Evolutionary conservation across 2,797 vertebrate species (phyloP), one percentile per base, ranked within the genome.

Genomic region (Cirrhinus molitorella): DNA sequence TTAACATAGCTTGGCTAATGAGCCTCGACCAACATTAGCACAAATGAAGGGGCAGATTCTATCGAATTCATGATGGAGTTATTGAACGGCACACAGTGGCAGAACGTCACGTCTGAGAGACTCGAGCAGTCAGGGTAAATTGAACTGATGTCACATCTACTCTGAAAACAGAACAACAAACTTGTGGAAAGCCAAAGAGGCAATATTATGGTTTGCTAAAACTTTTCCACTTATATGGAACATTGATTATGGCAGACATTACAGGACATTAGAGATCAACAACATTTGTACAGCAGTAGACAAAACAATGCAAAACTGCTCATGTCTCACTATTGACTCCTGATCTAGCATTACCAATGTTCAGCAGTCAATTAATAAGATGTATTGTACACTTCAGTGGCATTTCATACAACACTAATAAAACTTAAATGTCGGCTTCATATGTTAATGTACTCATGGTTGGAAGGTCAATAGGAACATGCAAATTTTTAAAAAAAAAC

Each of bases 1-100:
- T 86, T 84, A 88, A 75, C 59, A 57, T 70, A 81, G 84, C 85
- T 70, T 89, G 65, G 84, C 80, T 88, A 88, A 87, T 86, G 84
- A 86, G 84, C 79, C 74, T 45, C 47, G 21, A 87, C 79, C 77
- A 81, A 75, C 84, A 82, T 88, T 81, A 72, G 80, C 75, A 6
- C 80, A 86, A 81, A 85, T 80, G 84, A 86, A 80, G 73, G 77
- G 77, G 81, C 71, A 80, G 83, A 83, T 55, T 83, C 65, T 65
- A 83, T 70, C 57, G 71, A 75, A 79, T 80, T 75, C 59, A 67
- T 70, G 71, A 84, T 63, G 66, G 78, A 80, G 79, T 37, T 81
- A 80, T 81, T 76, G 78, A 87, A 73, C 72, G 63, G 75, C 68
- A 45, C 47, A 47, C 53, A 55, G 40, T 51, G 76, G 67, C 74